Evolutionary conservation across 2,888 invertebrate genomes (phyloP).

Genomic region (Amblyjoppa proteus): DNA sequence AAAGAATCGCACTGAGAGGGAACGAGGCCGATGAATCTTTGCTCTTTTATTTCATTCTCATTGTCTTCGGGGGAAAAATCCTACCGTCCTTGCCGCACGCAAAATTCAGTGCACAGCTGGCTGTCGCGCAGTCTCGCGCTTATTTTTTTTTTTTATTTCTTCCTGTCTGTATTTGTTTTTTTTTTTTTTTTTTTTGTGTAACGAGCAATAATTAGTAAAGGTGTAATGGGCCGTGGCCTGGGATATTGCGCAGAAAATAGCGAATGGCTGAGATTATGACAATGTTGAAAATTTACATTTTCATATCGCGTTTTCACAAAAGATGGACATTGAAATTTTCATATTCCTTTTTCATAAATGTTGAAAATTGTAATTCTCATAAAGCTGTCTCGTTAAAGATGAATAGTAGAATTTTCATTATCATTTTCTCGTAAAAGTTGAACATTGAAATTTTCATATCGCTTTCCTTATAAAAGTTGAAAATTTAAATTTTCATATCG

Average conservation of each 20-base stretch:
- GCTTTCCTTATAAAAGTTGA: no score
- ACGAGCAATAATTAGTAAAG: constrained; percentile 22
- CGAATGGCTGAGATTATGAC: no score
- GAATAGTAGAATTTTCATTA: no score
- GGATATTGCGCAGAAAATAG: neutral
- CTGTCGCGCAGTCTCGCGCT: neutral
- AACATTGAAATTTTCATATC: no score
- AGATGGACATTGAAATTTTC: no score
- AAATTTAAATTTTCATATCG: neutral
- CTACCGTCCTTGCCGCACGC: neutral
- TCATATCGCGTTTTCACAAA: neutral
- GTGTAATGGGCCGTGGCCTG: neutral
- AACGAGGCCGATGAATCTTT: constrained; percentile 45
- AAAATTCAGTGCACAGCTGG: constrained; percentile 12
- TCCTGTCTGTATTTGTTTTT: neutral
- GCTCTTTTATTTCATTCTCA: constrained; percentile 53
- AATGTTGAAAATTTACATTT: neutral
- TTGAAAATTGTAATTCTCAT: no score
- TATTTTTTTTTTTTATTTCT: constrained; percentile 1
- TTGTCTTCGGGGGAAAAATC: constrained; percentile 17
- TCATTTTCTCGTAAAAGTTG: no score
- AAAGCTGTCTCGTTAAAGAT: no score
- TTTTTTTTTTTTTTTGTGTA: neutral
- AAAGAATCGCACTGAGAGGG: constrained; percentile 35
- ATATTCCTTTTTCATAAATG: no score